Conservation (phyloP, 2,113 vertebrate genomes). For the Lepus americanus region DNA sequence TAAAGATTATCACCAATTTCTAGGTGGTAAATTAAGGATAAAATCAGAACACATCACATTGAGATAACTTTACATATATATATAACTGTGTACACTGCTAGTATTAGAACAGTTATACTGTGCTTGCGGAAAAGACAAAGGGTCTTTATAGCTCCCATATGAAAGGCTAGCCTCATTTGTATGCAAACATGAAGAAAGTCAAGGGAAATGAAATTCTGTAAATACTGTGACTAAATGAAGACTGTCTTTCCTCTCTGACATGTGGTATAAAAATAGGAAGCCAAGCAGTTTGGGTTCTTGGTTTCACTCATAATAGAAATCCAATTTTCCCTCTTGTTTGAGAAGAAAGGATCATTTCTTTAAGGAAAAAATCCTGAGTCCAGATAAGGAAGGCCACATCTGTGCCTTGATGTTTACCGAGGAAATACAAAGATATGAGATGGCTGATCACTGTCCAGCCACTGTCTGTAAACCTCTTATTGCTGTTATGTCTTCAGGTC, state of each 20-base stretch:
- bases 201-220: not conserved
- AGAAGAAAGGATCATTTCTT: conserved; percentile 8
- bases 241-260: not conserved
- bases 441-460: not conserved
- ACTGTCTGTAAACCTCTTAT: not conserved
- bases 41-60: not conserved
- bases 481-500: not conserved
- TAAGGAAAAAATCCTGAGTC: not conserved
- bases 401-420: not conserved
- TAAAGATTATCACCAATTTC: not conserved
- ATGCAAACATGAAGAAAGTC: not conserved
- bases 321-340: not conserved
- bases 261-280: not conserved
- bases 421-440: not conserved
- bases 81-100: not conserved
- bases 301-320: not conserved
- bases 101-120: not conserved
- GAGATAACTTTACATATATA: not conserved
- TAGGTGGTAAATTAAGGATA: not conserved
- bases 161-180: not conserved
- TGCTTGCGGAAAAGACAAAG: not conserved
- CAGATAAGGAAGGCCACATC: not conserved
- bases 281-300: not conserved
- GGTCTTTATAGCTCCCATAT: not conserved
- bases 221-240: not conserved